Conservation (phyloP, 2,888 invertebrate genomes). For the Exephanes ischioxanthus region DNA sequence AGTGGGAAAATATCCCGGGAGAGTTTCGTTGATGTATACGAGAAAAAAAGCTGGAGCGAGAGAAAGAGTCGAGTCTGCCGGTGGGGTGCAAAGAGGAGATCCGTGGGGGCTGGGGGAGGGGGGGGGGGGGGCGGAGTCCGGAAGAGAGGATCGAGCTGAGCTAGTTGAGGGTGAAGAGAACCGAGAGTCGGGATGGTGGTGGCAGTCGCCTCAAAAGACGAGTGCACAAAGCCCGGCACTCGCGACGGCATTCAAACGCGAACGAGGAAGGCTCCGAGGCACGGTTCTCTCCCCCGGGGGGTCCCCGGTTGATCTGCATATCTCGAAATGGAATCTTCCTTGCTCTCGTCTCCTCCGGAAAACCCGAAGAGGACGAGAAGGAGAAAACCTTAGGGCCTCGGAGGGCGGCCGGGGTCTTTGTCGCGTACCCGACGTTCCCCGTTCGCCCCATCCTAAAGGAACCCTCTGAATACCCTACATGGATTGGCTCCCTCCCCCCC, state of each 20-base stretch:
- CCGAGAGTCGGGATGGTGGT: background rate
- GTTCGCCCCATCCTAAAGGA: background rate
- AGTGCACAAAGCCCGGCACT: conserved; percentile 51
- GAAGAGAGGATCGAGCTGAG: conserved; percentile 21
- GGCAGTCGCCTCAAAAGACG: conserved; percentile 49
- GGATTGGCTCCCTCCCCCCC: conserved; percentile 58
- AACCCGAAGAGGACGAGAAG: conserved; percentile 19
- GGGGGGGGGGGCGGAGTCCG: background rate
- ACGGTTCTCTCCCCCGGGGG: conserved; percentile 18
- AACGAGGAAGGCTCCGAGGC: conserved; percentile 49
- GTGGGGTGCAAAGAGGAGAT: background rate
- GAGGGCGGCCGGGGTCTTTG: conserved; percentile 14
- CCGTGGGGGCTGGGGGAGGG: background rate
- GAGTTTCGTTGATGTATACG: conserved; percentile 24
- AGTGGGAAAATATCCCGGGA: conserved; percentile 28
- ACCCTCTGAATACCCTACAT: conserved; percentile 48
- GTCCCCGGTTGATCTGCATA: conserved; percentile 79
- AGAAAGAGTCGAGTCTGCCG: conserved; percentile 1
- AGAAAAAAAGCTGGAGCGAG: background rate
- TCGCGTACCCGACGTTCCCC: conserved; percentile 13
- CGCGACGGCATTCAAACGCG: conserved; percentile 55
- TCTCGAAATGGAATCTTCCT: conserved; percentile 78
- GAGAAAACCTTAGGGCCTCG: conserved; percentile 23
- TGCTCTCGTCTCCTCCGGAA: conserved; percentile 60
- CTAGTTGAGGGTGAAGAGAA: background rate